Percentiles rank a stretch among this genome's conserved stretches.
These are phyloP conservation scores for Lepidochitona cinerea DNA, from an alignment of 2,888 invertebrate species.

Conservation along the genomic window DNA sequence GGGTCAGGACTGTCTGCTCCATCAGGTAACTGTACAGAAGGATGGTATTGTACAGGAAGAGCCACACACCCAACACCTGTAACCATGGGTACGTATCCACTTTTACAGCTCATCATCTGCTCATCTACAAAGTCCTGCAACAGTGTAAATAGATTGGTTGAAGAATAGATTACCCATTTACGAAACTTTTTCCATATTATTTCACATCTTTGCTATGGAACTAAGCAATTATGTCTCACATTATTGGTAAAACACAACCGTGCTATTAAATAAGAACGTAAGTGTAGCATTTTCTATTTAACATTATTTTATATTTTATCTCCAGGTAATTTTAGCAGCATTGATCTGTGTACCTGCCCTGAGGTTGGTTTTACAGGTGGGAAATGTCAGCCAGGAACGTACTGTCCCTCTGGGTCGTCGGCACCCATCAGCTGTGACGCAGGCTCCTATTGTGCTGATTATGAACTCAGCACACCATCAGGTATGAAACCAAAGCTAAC, in stretches of 20 bases:
- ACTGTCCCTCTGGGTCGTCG: slow-evolving; percentile 60
- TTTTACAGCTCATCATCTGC: not conserved
- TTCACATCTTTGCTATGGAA: too few relatives aligned
- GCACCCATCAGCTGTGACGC: slow-evolving; percentile 48
- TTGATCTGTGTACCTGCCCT: slow-evolving; percentile 62
- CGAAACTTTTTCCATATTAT: too few relatives aligned
- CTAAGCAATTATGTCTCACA: too few relatives aligned
- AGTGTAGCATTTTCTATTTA: too few relatives aligned
- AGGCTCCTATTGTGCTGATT: slow-evolving; percentile 60
- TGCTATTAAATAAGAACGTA: too few relatives aligned
- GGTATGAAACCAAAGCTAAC: slow-evolving; percentile 36
- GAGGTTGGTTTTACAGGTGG: slow-evolving; percentile 64
- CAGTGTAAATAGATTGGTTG: too few relatives aligned
- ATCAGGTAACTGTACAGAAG: slow-evolving; percentile 57
- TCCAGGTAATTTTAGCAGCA: slow-evolving; percentile 61
- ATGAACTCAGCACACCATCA: slow-evolving; percentile 54
- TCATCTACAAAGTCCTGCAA: too few relatives aligned
- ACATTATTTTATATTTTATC: not conserved
- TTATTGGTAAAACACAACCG: too few relatives aligned
- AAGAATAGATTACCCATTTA: too few relatives aligned
- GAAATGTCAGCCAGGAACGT: slow-evolving; percentile 62
- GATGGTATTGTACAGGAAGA: slow-evolving; percentile 66
- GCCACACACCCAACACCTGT: slow-evolving; percentile 48
- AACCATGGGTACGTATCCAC: slow-evolving; percentile 43
- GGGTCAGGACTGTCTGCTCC: slow-evolving; percentile 43